A percentile compares a stretch with the other conserved stretches of the same genome.
These are phyloP conservation scores for Elysia crispata DNA, from an alignment of 2,888 invertebrate species.

Conservation along the genomic window DNA sequence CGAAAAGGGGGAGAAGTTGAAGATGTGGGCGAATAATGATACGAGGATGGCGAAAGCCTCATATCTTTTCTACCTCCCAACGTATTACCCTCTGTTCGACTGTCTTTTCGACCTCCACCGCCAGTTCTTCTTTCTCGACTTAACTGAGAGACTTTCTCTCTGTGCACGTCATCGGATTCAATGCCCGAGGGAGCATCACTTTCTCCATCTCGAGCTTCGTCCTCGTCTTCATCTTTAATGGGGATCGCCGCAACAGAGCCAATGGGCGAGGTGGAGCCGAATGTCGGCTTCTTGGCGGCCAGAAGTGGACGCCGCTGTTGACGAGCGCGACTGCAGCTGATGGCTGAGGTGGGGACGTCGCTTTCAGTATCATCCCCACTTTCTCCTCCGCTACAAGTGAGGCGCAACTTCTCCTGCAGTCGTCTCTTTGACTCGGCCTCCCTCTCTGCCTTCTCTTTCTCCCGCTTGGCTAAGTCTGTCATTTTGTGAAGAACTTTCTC, in stretches of 20 bases:
- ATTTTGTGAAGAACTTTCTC: constrained; percentile 69
- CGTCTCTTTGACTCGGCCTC: constrained; percentile 35
- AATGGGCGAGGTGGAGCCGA: too few relatives aligned
- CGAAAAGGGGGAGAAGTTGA: neutral
- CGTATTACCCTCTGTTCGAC: too few relatives aligned
- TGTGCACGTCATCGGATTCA: too few relatives aligned
- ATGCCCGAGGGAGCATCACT: too few relatives aligned
- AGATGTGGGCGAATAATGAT: too few relatives aligned
- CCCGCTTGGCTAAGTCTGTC: constrained; percentile 52
- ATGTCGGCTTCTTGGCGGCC: constrained; percentile 44
- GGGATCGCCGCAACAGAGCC: too few relatives aligned
- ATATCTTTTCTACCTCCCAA: too few relatives aligned
- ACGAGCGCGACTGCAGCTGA: constrained; percentile 54
- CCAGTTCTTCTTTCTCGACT: neutral
- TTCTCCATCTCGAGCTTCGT: too few relatives aligned
- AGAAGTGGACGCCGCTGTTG: constrained; percentile 62
- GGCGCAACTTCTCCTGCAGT: constrained; percentile 28
- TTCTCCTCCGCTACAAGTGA: constrained; percentile 29
- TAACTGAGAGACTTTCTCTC: neutral
- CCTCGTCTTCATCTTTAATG: too few relatives aligned
- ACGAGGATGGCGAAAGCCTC: too few relatives aligned
- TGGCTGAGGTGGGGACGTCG: constrained; percentile 54
- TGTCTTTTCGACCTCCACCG: neutral
- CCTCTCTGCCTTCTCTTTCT: constrained; percentile 35
- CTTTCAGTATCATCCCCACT: constrained; percentile 48